Percentiles rank a stretch among this genome's conserved stretches.
Conservation (phyloP, 2,113 vertebrate species). For the Motacilla alba region DNA sequence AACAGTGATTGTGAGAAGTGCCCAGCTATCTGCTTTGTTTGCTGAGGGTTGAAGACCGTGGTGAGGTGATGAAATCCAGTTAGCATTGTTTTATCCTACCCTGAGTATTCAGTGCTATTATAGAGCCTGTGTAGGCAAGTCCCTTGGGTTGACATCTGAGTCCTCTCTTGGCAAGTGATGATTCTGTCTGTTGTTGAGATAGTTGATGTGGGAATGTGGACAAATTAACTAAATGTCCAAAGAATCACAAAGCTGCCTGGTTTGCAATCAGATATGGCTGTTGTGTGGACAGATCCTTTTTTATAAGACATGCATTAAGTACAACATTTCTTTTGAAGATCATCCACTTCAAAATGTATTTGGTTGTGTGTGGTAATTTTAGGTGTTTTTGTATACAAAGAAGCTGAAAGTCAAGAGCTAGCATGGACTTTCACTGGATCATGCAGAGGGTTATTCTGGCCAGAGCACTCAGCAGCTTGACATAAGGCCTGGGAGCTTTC, state of each 20-base stretch:
- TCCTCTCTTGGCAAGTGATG: conserved; percentile 26
- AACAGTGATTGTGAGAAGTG: background rate
- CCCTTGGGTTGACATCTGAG: conserved; percentile 43
- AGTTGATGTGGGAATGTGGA: conserved; percentile 25
- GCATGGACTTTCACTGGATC: background rate
- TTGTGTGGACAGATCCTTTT: background rate
- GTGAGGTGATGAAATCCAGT: conserved; percentile 37
- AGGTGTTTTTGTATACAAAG: background rate
- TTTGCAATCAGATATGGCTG: conserved; percentile 1
- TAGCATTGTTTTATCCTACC: background rate
- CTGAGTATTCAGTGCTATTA: background rate
- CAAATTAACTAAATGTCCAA: conserved; percentile 4
- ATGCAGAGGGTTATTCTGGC: background rate
- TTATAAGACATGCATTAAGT: background rate
- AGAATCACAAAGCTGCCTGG: background rate
- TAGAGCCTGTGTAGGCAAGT: conserved; percentile 34
- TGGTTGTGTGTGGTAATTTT: background rate
- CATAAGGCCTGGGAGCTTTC: background rate
- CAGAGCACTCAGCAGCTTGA: background rate
- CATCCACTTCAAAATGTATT: background rate
- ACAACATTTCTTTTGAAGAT: background rate
- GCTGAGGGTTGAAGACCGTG: conserved; percentile 3
- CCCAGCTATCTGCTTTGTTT: conserved; percentile 16
- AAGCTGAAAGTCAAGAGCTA: background rate
- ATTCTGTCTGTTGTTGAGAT: conserved; percentile 3